Percentiles rank a stretch among this genome's conserved stretches.
phyloP scores from a whole-genome alignment of 2,797 vertebrate genomes.

The Hyperoplus lanceolatus region DNA sequence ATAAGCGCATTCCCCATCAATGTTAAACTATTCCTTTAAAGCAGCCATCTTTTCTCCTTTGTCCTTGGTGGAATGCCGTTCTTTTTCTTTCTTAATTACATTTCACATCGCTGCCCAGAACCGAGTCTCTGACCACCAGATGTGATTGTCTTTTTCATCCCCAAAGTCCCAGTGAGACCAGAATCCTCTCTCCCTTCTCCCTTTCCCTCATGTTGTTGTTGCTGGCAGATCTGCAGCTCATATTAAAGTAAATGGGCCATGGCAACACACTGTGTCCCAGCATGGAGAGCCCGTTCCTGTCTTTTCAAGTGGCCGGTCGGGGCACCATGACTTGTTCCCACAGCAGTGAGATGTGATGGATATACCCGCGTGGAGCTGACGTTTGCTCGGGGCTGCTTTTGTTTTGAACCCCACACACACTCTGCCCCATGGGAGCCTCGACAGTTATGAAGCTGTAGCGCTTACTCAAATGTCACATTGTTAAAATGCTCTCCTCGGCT shows the following conservation, averaged over 20 bases:
- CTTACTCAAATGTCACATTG: slow-evolving; percentile 54
- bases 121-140: slow-evolving; percentile 59
- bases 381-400: slow-evolving; percentile 22
- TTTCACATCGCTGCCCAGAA: slow-evolving; percentile 65
- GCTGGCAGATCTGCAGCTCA: slow-evolving; percentile 61
- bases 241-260: slow-evolving; percentile 65
- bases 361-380: slow-evolving; percentile 44
- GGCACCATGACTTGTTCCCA: slow-evolving; percentile 41
- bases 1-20: background rate
- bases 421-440: slow-evolving; percentile 7
- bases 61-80: slow-evolving; percentile 20
- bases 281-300: slow-evolving; percentile 44
- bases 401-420: slow-evolving; percentile 23
- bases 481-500: slow-evolving; percentile 44
- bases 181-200: slow-evolving; percentile 54
- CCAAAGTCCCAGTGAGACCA: slow-evolving; percentile 51
- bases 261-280: slow-evolving; percentile 63
- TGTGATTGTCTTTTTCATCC: slow-evolving; percentile 41
- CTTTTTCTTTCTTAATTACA: slow-evolving; percentile 60
- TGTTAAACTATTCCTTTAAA: slow-evolving; percentile 4
- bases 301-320: slow-evolving; percentile 62
- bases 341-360: slow-evolving; percentile 44
- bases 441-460: slow-evolving; percentile 27
- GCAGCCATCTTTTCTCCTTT: background rate
- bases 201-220: slow-evolving; percentile 61